A percentile compares a stretch with the other conserved stretches of the same genome.
These are phyloP conservation scores for Elymnias hypermnestra DNA, from an alignment of 1,140 invertebrate species.

Conservation along the genomic window DNA sequence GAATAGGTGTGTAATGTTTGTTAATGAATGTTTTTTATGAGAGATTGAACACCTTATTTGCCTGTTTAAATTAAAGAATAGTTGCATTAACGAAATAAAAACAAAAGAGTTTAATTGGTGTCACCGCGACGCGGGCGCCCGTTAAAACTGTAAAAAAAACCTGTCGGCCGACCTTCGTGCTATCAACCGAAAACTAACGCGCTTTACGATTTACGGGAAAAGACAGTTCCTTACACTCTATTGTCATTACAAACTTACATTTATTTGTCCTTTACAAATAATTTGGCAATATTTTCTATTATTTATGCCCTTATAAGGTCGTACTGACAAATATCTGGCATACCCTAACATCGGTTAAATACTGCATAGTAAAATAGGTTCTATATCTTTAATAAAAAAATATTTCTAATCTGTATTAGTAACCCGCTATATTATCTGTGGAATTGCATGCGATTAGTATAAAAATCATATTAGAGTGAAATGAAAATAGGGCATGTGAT, in stretches of 20 bases:
- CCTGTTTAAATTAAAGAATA: too few relatives aligned
- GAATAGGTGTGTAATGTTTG: too few relatives aligned
- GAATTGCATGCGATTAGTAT: constrained; percentile 63
- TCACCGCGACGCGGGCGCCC: constrained; percentile 34
- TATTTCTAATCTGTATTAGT: too few relatives aligned
- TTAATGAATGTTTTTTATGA: too few relatives aligned
- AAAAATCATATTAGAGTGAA: constrained; percentile 17
- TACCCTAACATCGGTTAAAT: too few relatives aligned
- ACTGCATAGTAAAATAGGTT: too few relatives aligned
- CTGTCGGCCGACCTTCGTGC: constrained; percentile 52
- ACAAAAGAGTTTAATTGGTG: constrained; percentile 45
- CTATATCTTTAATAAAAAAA: too few relatives aligned
- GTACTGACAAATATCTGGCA: too few relatives aligned
- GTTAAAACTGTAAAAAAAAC: constrained; percentile 73
- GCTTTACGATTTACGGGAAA: constrained; percentile 32
- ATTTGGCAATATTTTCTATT: not conserved
- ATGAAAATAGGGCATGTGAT: constrained; percentile 54
- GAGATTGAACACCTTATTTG: too few relatives aligned
- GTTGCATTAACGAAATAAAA: constrained; percentile 20
- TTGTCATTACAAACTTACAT: not conserved
- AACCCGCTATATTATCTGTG: too few relatives aligned
- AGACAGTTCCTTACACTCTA: constrained; percentile 25
- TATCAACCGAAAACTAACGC: constrained; percentile 48
- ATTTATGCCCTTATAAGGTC: too few relatives aligned
- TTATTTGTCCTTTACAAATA: not conserved